These are phyloP conservation scores for Corvus hawaiiensis DNA, from an alignment of 2,113 vertebrate species.

Conservation along the genomic window DNA sequence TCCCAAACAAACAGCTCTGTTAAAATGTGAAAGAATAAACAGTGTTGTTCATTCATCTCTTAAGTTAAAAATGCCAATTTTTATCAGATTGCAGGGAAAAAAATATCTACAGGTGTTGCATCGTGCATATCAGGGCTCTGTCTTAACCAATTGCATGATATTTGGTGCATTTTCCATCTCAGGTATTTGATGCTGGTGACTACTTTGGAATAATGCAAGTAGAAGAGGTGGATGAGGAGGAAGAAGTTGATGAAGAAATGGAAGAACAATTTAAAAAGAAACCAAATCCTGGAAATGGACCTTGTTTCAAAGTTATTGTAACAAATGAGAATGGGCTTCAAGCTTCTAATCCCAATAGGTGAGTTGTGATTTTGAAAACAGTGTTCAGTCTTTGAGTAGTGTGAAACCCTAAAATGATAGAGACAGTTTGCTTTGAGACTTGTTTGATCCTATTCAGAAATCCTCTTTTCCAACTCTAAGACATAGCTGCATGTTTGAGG, in stretches of 20 bases:
- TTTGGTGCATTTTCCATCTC: neutral
- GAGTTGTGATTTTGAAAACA: neutral
- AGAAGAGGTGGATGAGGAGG: conserved; percentile 71
- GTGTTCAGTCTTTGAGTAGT: neutral
- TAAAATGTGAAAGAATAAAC: neutral
- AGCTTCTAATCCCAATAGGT: conserved; percentile 81
- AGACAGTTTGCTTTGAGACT: neutral
- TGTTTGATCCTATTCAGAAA: neutral
- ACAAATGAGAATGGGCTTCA: conserved; percentile 83
- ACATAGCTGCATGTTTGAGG: neutral
- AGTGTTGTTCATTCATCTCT: neutral
- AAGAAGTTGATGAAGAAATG: conserved; percentile 46
- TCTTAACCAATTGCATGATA: neutral
- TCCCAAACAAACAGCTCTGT: neutral
- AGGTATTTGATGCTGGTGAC: conserved; percentile 94
- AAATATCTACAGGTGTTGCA: neutral
- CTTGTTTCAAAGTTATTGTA: conserved; percentile 85
- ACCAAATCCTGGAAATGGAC: conserved; percentile 59
- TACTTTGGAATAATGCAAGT: conserved; percentile 93
- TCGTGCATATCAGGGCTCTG: neutral
- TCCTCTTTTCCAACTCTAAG: neutral
- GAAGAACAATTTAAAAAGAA: conserved; percentile 39
- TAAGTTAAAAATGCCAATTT: neutral
- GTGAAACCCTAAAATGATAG: neutral
- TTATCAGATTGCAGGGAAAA: neutral